Conservation (phyloP, 2,113 vertebrate genomes). For the Actenoides hombroni region DNA sequence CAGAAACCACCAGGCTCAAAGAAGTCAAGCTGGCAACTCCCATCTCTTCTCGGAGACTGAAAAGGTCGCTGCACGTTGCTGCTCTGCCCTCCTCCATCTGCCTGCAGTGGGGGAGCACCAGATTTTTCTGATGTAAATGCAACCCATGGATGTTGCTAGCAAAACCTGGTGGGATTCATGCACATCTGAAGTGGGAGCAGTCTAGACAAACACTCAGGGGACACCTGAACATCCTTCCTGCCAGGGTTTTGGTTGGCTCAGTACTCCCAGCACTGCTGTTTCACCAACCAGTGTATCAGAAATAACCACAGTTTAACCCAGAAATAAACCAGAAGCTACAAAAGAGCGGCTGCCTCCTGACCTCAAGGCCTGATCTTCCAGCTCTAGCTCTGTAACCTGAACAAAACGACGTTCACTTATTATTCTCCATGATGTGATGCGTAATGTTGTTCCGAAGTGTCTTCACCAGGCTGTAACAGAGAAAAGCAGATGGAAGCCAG, state of each 20-base stretch:
- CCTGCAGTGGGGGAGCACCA: rapidly evolving
- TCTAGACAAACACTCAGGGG: neutral
- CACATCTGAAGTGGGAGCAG: neutral
- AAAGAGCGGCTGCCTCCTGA: neutral
- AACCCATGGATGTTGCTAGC: rapidly evolving
- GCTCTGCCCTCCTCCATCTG: neutral
- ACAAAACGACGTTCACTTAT: neutral
- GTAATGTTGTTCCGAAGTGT: neutral
- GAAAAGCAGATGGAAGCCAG: slow-evolving; percentile 61
- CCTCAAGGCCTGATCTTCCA: neutral
- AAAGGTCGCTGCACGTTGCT: neutral
- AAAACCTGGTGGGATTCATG: rapidly evolving
- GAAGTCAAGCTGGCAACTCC: neutral
- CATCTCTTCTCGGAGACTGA: neutral
- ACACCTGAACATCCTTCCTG: neutral
- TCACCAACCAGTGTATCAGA: rapidly evolving
- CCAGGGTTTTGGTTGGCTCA: neutral
- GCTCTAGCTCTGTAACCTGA: neutral
- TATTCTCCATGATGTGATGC: neutral
- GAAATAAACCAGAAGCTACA: neutral
- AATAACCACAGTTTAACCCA: neutral
- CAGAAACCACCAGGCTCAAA: neutral
- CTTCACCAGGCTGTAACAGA: slow-evolving; percentile 16
- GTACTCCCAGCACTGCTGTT: rapidly evolving
- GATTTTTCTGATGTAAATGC: neutral